Percentiles rank a stretch among this genome's conserved stretches.
Conservation (phyloP, 2,888 invertebrate genomes). For the Itoplectis maculator region DNA sequence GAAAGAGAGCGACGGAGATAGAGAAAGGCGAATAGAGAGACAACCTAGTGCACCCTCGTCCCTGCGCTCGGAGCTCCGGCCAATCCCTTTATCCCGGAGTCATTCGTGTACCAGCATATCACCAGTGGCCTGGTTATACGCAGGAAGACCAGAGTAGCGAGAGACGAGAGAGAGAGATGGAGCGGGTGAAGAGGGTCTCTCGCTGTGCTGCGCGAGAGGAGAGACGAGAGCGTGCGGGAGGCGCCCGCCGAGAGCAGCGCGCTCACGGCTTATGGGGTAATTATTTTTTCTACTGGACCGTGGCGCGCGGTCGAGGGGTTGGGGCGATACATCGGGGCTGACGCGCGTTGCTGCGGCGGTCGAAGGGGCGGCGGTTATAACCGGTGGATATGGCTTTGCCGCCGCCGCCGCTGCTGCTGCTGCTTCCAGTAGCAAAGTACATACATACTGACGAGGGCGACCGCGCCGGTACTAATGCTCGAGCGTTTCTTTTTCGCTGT, state of each 20-base stretch:
- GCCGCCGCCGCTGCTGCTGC: not conserved
- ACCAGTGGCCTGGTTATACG: slow-evolving; percentile 24
- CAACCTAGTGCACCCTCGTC: slow-evolving; percentile 28
- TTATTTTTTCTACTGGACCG: slow-evolving; percentile 67
- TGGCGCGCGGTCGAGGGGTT: slow-evolving; percentile 50
- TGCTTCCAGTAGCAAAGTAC: too few species aligned
- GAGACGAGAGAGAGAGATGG: too few species aligned
- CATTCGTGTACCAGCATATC: slow-evolving; percentile 60
- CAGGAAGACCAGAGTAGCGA: too few species aligned
- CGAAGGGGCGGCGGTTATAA: slow-evolving; percentile 45
- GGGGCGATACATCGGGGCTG: slow-evolving; percentile 44
- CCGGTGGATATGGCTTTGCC: slow-evolving; percentile 38
- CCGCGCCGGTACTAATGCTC: slow-evolving; percentile 5
- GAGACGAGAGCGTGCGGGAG: slow-evolving; percentile 19
- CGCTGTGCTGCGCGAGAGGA: slow-evolving; percentile 12
- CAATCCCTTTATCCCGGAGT: slow-evolving; percentile 62
- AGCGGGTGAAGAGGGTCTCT: slow-evolving; percentile 3
- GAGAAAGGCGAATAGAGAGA: too few species aligned
- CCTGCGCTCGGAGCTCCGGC: slow-evolving; percentile 41
- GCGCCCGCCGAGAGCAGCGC: slow-evolving; percentile 33
- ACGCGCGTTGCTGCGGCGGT: slow-evolving; percentile 19
- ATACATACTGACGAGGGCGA: not conserved
- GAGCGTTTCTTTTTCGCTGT: not conserved
- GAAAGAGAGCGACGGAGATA: not conserved
- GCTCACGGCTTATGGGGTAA: slow-evolving; percentile 63